A percentile compares a stretch with the other conserved stretches of the same genome.
These are phyloP conservation scores for Dexiosoma caninum DNA, from an alignment of 2,888 invertebrate genomes.

Conservation along the genomic window DNA sequence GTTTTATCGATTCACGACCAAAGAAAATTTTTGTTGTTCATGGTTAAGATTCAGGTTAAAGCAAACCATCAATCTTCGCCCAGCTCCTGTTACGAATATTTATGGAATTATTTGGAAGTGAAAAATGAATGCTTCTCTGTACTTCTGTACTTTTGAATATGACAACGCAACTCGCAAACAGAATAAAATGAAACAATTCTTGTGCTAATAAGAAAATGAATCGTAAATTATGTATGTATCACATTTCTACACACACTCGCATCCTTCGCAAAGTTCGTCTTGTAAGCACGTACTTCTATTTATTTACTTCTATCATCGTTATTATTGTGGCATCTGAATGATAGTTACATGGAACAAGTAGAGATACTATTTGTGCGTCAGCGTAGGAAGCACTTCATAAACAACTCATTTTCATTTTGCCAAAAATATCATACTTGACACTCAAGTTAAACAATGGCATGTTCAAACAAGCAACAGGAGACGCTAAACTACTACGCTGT, in stretches of 20 bases:
- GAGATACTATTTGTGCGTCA: conserved; percentile 3
- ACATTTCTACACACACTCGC: not conserved
- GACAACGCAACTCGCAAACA: too few relatives aligned
- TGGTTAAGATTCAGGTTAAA: too few relatives aligned
- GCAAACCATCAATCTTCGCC: too few relatives aligned
- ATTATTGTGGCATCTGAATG: not conserved
- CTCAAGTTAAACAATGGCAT: conserved; percentile 41
- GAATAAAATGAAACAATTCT: too few relatives aligned
- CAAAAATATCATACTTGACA: conserved; percentile 51
- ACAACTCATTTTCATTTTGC: conserved; percentile 40
- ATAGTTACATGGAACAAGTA: not conserved
- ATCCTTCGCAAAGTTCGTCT: conserved; percentile 6
- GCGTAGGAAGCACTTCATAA: conserved; percentile 31
- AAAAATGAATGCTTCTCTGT: too few relatives aligned
- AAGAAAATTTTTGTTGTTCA: too few relatives aligned
- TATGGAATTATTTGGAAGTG: too few relatives aligned
- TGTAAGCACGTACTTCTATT: conserved; percentile 14
- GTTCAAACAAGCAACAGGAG: conserved; percentile 12
- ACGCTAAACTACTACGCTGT: not conserved
- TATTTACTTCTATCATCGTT: conserved; percentile 9
- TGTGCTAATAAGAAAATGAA: too few relatives aligned
- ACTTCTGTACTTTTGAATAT: too few relatives aligned
- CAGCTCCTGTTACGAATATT: too few relatives aligned
- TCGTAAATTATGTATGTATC: not conserved
- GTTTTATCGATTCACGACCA: too few relatives aligned